Evolutionary conservation across 2,113 vertebrate species (phyloP), one percentile per base, ranked within the genome.

Genomic region (Mormyrus lacerda): DNA sequence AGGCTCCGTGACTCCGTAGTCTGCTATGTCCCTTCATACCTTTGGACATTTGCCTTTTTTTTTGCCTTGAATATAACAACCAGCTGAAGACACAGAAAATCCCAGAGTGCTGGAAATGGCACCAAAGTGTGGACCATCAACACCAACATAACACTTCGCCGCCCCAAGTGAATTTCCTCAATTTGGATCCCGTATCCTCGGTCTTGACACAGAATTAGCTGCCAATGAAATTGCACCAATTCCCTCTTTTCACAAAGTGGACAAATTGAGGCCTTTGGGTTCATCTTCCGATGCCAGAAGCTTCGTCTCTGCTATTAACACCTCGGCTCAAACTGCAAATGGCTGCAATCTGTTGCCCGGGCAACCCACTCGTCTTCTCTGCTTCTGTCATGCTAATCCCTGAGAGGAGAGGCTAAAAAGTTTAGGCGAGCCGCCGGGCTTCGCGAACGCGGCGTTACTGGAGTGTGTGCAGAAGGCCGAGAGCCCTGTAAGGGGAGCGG

Each of bases 301-400:
- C 93, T 94, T 92, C 90, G 91, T 89, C 93, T 93, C 88, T 87
- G 91, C 92, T 90, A 85, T 94, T 93, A 94, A 94, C 94, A 94
- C 94, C 94, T 95, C 93, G 92, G 92, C 93, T 94, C 93, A 90
- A 90, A 91, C 91, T 93, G 94, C 91, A 95, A 94, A 95, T 92
- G 92, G 94, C 93, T 93, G 92, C 94, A 95, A 94, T 93, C 93
- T 88, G 94, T 96, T 95, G 89, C 94, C 94, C 45, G 7, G 94
- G 95, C 91, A 96, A 96, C 94, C 91, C 92, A 94, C 92, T 93
- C 92, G 92, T 94, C 91, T 93, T 91, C 91, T 79, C 92, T 92
- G 92, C 92, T 92, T 93, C 92, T 93, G 93, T 94, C 93, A 95
- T 93, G 94, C 93, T 95, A 94, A 95, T 95, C 92, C 92, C 87